These are phyloP conservation scores for Ceratoteleas bidentatus DNA, from an alignment of 1,140 invertebrate species.

Conservation along the genomic window DNA sequence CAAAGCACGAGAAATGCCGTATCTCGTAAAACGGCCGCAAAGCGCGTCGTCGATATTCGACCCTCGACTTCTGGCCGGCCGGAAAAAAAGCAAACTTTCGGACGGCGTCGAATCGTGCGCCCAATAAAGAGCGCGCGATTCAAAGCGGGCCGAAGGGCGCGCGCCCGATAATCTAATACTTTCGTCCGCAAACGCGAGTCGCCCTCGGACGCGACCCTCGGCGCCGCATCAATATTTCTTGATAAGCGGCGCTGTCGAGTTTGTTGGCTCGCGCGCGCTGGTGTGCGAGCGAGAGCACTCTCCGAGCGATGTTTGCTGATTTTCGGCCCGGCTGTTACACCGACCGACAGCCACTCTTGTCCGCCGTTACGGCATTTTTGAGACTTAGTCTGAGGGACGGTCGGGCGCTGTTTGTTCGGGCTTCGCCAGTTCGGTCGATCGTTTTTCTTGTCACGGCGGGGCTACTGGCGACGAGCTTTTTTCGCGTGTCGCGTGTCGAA, in stretches of 20 bases:
- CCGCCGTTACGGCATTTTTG: too few species aligned
- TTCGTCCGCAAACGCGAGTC: slow-evolving; percentile 16
- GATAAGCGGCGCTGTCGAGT: slow-evolving; percentile 35
- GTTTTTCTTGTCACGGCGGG: too few species aligned
- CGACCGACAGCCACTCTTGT: background rate
- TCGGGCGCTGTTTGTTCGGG: too few species aligned
- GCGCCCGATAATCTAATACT: slow-evolving; percentile 60
- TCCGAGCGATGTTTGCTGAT: slow-evolving; percentile 21
- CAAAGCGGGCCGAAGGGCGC: slow-evolving; percentile 54
- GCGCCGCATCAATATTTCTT: slow-evolving; percentile 50
- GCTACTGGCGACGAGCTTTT: too few species aligned
- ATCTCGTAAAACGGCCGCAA: slow-evolving; percentile 55
- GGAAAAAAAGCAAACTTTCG: slow-evolving; percentile 48
- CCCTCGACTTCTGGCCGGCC: slow-evolving; percentile 31
- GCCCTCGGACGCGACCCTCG: slow-evolving; percentile 37
- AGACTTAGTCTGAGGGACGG: too few species aligned
- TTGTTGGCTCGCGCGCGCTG: slow-evolving; percentile 22
- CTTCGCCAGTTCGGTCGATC: too few species aligned
- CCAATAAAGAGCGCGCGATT: slow-evolving; percentile 50
- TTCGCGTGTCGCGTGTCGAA: too few species aligned
- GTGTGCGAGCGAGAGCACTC: slow-evolving; percentile 6
- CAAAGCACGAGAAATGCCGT: slow-evolving; percentile 3
- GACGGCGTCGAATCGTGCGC: slow-evolving; percentile 17
- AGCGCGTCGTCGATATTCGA: slow-evolving; percentile 59
- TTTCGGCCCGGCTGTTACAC: slow-evolving; percentile 14